These are phyloP conservation scores for Amphipyra tragopoginis DNA, from an alignment of 2,888 invertebrate species.

Conservation along the genomic window DNA sequence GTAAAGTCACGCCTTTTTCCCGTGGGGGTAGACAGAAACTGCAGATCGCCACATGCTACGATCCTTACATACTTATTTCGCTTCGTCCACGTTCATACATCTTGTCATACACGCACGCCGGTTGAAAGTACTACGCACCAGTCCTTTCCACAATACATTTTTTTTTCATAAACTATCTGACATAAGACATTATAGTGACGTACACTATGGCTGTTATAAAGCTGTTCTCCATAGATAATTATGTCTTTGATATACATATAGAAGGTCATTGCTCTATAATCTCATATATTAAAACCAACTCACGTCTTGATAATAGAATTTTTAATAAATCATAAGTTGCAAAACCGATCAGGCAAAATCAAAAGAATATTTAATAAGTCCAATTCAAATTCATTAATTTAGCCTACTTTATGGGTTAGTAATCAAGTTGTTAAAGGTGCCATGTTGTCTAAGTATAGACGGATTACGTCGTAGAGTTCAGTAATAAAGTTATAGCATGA, in stretches of 20 bases:
- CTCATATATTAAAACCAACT: constrained; percentile 15
- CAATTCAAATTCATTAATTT: constrained; percentile 21
- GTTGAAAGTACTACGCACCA: too few species aligned
- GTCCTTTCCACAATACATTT: background rate
- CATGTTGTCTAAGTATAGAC: background rate
- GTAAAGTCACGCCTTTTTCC: too few species aligned
- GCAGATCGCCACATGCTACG: too few species aligned
- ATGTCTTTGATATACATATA: constrained; percentile 9
- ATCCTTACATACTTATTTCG: too few species aligned
- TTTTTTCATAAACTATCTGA: background rate
- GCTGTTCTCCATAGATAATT: constrained; percentile 1
- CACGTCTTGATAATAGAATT: constrained; percentile 29
- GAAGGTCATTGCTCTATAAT: constrained; percentile 29
- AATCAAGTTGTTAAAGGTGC: constrained; percentile 2
- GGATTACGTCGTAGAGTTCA: too few species aligned
- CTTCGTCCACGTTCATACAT: too few species aligned
- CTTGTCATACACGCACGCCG: too few species aligned
- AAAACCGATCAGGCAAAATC: constrained; percentile 35
- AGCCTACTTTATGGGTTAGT: constrained; percentile 1
- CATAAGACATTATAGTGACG: background rate
- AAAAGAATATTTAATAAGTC: constrained; percentile 29
- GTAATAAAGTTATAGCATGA: too few species aligned
- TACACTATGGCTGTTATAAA: background rate
- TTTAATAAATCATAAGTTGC: constrained; percentile 37
- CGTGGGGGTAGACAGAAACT: too few species aligned